Evolutionary conservation across 2,113 vertebrate species (phyloP), one percentile per base, ranked within the genome.

Genomic region (Ceratotherium simum): DNA sequence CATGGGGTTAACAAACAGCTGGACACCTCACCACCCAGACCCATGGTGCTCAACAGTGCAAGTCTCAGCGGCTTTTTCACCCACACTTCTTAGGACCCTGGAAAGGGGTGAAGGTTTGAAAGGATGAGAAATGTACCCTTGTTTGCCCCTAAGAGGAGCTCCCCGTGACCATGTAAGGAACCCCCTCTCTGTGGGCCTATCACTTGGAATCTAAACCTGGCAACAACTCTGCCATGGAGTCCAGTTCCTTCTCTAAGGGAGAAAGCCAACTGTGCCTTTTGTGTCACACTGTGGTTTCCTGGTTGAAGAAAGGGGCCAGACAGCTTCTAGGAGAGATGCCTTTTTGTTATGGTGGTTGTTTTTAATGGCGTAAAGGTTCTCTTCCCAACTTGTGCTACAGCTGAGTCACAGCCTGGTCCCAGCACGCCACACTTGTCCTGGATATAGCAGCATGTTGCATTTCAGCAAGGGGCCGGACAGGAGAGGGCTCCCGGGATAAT

Each of bases 401-500:
- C 4, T 6, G 42, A 21, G 46, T 27, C 86, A 81, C 67, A 12
- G 31, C 33, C 23, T 29, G 72, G 42, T 29, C 31, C 58, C 23
- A 1, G 48, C 10, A 8, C 0, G 36, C 17, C 56, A 10, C 36
- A 17, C 21, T 33, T 18, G 62, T 67, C 58, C 5, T 2, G n/a
- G 39, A 25, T n/a, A 67, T 18, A 76, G 62, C 58, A 51, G 69
- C 69, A n/a, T 0, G 16, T 2, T 42, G 27, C n/a, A 4, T 11
- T 48, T 58, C 60, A 90, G 93, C 60, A 36, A 82, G 31, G 29
- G 23, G 8, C 27, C 13, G 76, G 25, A 31, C 82, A 54, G 84
- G 62, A 29, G 39, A n/a, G 3, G 20, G 6, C 5, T 51, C 31
- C 70, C 9, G 3, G 20, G 4, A 56, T 3, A 39, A 29, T 0